phyloP scores from a whole-genome alignment of 2,797 vertebrate genomes.

The Crenuchus spilurus region DNA sequence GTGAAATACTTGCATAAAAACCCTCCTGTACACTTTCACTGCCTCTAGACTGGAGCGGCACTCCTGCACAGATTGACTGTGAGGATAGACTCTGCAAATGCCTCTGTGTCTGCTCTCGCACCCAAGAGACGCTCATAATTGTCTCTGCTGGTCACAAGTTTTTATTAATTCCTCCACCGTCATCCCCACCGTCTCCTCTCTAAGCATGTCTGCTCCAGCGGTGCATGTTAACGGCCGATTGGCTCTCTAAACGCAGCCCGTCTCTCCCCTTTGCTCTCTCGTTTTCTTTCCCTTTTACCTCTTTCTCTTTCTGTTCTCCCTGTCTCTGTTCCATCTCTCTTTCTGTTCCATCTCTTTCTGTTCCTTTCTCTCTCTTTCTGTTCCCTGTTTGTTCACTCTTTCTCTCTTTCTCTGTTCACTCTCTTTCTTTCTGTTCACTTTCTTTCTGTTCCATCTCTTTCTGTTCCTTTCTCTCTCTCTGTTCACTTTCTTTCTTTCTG shows the following conservation, averaged over 20 bases:
- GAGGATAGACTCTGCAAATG: slow-evolving; percentile 40
- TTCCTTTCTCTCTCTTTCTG: slow-evolving; percentile 16
- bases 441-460: not conserved
- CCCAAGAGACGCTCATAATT: slow-evolving; percentile 52
- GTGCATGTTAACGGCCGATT: slow-evolving; percentile 19
- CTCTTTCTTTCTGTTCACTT: not conserved
- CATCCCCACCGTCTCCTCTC: slow-evolving; percentile 37
- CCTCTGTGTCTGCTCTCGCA: slow-evolving; percentile 36
- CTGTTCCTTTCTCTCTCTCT: not conserved
- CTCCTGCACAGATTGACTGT: slow-evolving; percentile 33
- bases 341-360: too few species aligned
- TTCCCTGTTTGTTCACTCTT: slow-evolving; percentile 17
- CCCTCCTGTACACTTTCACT: slow-evolving; percentile 20
- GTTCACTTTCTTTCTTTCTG: not conserved
- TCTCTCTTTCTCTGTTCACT: slow-evolving; percentile 64
- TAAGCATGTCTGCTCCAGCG: slow-evolving; percentile 32
- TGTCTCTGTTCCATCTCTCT: slow-evolving; percentile 7
- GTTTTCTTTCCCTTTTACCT: slow-evolving; percentile 12
- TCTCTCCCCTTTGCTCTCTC: not conserved
- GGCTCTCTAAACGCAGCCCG: slow-evolving; percentile 26
- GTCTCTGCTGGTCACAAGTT: slow-evolving; percentile 50
- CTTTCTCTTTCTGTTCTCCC: not conserved
- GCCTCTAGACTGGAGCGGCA: slow-evolving; percentile 22
- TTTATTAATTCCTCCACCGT: slow-evolving; percentile 45
- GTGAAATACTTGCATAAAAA: slow-evolving; percentile 43